Conservation (phyloP, 2,113 vertebrate species). For the Ivindomyrus marchei region DNA sequence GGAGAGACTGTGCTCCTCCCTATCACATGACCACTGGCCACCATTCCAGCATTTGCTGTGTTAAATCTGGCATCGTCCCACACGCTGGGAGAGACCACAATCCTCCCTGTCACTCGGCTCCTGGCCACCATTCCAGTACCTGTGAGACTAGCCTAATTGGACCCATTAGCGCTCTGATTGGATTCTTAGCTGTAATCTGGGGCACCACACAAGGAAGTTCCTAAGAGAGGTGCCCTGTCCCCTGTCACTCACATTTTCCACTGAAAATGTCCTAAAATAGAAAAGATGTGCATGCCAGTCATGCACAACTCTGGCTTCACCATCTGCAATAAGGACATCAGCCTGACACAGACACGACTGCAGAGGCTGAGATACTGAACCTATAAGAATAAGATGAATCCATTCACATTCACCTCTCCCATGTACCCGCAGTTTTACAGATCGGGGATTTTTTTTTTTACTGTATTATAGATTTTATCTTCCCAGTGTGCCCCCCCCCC, state of each 20-base stretch:
- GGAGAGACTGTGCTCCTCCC: not conserved
- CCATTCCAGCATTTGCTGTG: not conserved
- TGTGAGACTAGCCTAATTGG: constrained; percentile 13
- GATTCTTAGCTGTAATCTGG: constrained; percentile 22
- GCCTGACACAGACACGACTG: not conserved
- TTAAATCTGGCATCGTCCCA: too few relatives aligned
- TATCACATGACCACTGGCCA: too few relatives aligned
- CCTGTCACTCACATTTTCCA: not conserved
- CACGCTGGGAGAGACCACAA: not conserved
- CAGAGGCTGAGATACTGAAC: not conserved
- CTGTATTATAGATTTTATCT: not conserved
- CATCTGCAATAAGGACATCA: not conserved
- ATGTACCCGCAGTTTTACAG: not conserved
- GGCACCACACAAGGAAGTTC: not conserved
- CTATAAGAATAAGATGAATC: not conserved
- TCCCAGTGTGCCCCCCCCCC: too few relatives aligned
- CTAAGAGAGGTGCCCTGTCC: not conserved
- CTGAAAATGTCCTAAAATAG: not conserved
- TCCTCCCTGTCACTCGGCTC: not conserved
- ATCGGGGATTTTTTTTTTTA: not conserved
- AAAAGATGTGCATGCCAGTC: not conserved
- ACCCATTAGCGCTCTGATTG: constrained; percentile 30
- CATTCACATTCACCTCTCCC: not conserved
- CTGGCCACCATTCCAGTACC: not conserved
- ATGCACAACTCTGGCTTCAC: not conserved